Evolutionary conservation across 2,888 invertebrate species (phyloP).

Genomic region (Patella caerulea): DNA sequence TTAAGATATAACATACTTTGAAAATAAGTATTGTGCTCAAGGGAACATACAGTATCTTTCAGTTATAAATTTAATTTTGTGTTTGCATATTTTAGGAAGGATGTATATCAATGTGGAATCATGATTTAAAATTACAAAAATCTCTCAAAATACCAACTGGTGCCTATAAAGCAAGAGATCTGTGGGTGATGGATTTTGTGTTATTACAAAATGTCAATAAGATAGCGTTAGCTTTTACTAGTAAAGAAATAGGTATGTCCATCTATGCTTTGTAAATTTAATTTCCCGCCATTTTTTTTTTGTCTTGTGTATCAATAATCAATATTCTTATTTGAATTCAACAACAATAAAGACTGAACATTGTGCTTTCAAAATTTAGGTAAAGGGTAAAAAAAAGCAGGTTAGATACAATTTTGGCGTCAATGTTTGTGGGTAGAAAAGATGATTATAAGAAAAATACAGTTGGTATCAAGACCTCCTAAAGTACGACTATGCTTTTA

Average conservation of each 20-base stretch:
- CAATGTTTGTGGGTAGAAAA: too few relatives aligned
- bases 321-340: background rate
- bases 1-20: too few relatives aligned
- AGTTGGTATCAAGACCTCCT: too few relatives aligned
- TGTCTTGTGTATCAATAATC: background rate
- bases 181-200: slow-evolving; percentile 72
- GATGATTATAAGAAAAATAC: too few relatives aligned
- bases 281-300: background rate
- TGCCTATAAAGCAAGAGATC: slow-evolving; percentile 67
- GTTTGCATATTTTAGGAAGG: slow-evolving; percentile 61
- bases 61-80: background rate
- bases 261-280: background rate
- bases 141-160: slow-evolving; percentile 67
- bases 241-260: slow-evolving; percentile 70
- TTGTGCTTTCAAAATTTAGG: too few relatives aligned
- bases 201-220: slow-evolving; percentile 70
- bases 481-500: too few relatives aligned
- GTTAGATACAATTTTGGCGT: too few relatives aligned
- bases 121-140: slow-evolving; percentile 64
- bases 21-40: too few relatives aligned
- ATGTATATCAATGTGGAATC: slow-evolving; percentile 68
- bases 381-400: too few relatives aligned
- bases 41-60: background rate
- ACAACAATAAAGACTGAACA: too few relatives aligned
- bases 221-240: slow-evolving; percentile 70